Conservation (phyloP, 2,888 invertebrate species). For the Gymnoscelis rufifasciata region DNA sequence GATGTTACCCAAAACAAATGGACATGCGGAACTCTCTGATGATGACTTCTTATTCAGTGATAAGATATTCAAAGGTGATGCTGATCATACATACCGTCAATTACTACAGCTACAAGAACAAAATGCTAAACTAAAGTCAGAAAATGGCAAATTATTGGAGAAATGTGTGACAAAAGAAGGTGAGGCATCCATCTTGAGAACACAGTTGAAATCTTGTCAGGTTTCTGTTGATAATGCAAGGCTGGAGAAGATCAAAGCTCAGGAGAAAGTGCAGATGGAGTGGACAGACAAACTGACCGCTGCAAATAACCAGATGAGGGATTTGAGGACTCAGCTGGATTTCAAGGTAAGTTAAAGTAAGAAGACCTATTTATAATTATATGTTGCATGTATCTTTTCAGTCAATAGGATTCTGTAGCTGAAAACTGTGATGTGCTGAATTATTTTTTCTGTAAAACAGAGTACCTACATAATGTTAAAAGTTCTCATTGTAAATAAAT, state of each 20-base stretch:
- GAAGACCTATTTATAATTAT: too few species aligned
- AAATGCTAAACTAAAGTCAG: slow-evolving; percentile 61
- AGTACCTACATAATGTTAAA: too few species aligned
- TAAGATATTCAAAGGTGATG: slow-evolving; percentile 52
- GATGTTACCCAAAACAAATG: slow-evolving; percentile 35
- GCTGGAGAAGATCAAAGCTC: slow-evolving; percentile 61
- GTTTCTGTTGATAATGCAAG: slow-evolving; percentile 62
- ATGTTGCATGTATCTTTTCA: too few species aligned
- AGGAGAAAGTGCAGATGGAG: slow-evolving; percentile 70
- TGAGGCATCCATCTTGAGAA: slow-evolving; percentile 76
- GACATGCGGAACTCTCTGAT: slow-evolving; percentile 38
- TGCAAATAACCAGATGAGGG: slow-evolving; percentile 61
- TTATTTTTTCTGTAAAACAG: too few species aligned
- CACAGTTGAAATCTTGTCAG: slow-evolving; percentile 72
- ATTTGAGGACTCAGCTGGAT: slow-evolving; percentile 74
- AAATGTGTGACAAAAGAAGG: slow-evolving; percentile 77
- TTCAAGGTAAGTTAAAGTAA: slow-evolving; percentile 78
- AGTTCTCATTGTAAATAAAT: too few species aligned
- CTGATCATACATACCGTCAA: slow-evolving; percentile 53
- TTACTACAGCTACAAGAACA: slow-evolving; percentile 60
- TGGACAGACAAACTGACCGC: slow-evolving; percentile 68
- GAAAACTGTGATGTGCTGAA: too few species aligned
- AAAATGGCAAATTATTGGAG: slow-evolving; percentile 65
- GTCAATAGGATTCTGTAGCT: too few species aligned
- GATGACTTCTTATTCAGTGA: slow-evolving; percentile 57